Evolutionary conservation across 1,140 invertebrate species (phyloP).

Genomic region (Drosophila sturtevanti): DNA sequence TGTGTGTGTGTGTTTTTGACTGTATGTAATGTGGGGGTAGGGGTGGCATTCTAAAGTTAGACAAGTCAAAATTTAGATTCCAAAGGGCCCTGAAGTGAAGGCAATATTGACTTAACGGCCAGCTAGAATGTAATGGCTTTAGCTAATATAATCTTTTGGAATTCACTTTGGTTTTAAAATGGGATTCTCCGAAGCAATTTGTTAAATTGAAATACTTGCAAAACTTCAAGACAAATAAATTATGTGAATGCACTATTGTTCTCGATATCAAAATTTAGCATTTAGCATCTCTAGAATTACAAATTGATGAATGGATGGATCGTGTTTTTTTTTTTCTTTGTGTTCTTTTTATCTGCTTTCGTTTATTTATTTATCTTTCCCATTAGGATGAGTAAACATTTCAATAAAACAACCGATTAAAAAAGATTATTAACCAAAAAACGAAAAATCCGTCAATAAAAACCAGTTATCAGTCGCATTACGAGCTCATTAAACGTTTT

Average conservation of each 20-base stretch:
- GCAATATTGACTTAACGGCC: not conserved
- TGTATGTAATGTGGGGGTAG: not conserved
- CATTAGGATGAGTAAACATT: constrained; percentile 35
- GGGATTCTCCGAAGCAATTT: too few relatives aligned
- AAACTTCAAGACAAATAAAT: not conserved
- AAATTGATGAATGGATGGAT: not conserved
- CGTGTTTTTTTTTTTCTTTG: too few relatives aligned
- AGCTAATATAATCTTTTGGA: too few relatives aligned
- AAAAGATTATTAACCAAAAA: constrained; percentile 21
- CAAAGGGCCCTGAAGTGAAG: not conserved
- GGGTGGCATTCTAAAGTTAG: not conserved
- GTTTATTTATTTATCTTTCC: not conserved
- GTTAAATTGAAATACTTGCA: not conserved
- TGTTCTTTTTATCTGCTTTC: too few relatives aligned
- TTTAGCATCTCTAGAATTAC: constrained; percentile 1
- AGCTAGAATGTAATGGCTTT: too few relatives aligned
- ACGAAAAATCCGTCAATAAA: constrained; percentile 16
- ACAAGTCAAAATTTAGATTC: not conserved
- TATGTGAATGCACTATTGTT: not conserved
- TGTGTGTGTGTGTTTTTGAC: too few relatives aligned
- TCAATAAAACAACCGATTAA: constrained; percentile 50
- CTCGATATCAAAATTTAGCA: constrained; percentile 5
- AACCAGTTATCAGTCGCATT: constrained; percentile 25
- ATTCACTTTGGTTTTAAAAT: not conserved
- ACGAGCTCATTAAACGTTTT: constrained; percentile 65